phyloP scores from a whole-genome alignment of 2,888 invertebrate species.

The Yponomeuta plumbellus region DNA sequence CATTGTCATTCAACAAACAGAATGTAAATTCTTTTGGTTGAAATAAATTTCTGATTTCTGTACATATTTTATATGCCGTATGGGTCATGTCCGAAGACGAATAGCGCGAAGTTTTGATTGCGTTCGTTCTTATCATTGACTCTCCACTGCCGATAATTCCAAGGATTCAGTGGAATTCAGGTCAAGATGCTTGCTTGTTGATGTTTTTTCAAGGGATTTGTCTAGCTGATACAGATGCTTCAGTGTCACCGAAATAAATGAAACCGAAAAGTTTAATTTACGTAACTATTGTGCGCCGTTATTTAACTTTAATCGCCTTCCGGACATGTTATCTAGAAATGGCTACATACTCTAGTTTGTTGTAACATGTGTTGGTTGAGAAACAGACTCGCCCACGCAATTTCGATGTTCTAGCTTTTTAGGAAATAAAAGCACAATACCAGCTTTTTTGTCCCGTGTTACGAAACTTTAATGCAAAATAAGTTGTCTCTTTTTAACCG shows the following conservation, averaged over 20 bases:
- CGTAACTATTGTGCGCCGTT: not conserved
- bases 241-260: not conserved
- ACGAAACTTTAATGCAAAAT: slow-evolving; percentile 4
- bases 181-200: slow-evolving; percentile 8
- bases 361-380: not conserved
- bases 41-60: no score
- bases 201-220: not conserved
- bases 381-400: not conserved
- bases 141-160: slow-evolving; percentile 4
- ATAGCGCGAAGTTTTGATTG: not conserved
- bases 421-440: not conserved
- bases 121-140: slow-evolving; percentile 3
- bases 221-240: not conserved
- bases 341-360: no score
- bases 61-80: not conserved
- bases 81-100: not conserved
- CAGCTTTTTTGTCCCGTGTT: not conserved
- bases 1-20: no score
- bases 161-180: slow-evolving; percentile 8
- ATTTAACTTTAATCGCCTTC: slow-evolving; percentile 1
- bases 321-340: not conserved
- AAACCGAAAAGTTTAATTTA: not conserved
- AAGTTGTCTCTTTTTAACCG: no score
- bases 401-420: not conserved
- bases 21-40: no score